Base-by-base conservation (phyloP, 2,888 invertebrate genomes). In the Napeogenes sylphis region DNA sequence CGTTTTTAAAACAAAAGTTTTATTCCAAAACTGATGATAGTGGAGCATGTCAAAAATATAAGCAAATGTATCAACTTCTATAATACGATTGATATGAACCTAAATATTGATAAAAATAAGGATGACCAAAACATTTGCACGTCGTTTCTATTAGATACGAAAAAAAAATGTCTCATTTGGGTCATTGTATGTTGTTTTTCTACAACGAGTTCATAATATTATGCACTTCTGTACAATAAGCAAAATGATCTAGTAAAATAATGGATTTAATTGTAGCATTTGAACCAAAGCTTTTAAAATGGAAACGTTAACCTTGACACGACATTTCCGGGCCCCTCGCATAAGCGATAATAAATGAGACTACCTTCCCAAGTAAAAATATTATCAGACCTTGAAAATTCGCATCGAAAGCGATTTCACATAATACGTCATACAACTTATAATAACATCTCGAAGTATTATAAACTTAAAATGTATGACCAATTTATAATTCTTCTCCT, bases 241-340 rank as follows among this genome's bases (percentile, higher is more conserved):
- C 6, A 30, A 51, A 51, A 51, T 47, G n/a, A 14, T 51, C 30
- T 30, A 51, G 30, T 51, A 51, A 51, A 51, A 30, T 51, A 51
- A 30, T 3, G 30, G 30, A 10, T 51, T 51, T 51, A 51, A 51
- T 51, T 51, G 51, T 30, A 51, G 51, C 51, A 30, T 30, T 51
- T 51, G 30, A 51, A 30, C 21, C 12, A 30, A 30, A 51, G 75
- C 75, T 64, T 64, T 61, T 60, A 61, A 65, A 64, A 64, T 61
- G 45, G 54, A 64, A 62, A 61, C 57, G 54, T 58, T 54, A 59
- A 66, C 68, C 68, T 68, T 68, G 68, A 68, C 63, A 66, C 56
- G 45, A 59, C 56, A 58, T 63, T 58, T 59, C 57, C 56, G 60
- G 61, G 59, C 64, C 65, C 59, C 64, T 60, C 53, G 46, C 65